These are phyloP conservation scores for Phasia obesa DNA, from an alignment of 2,888 invertebrate species.

Conservation along the genomic window DNA sequence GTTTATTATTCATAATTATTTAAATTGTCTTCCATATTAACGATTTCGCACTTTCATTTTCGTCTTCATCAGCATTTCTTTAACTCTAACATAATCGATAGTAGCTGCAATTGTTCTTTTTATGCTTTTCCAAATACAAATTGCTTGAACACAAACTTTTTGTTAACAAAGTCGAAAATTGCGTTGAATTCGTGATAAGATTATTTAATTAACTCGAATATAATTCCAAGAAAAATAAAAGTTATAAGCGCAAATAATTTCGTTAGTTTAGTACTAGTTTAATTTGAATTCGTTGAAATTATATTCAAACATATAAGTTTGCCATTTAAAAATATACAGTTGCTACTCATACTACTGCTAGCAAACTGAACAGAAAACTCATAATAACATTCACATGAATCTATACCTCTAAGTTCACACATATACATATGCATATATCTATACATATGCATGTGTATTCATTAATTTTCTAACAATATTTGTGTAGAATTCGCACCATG, in stretches of 20 bases:
- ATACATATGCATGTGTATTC: no score
- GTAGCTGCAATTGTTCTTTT: background rate
- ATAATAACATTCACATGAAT: no score
- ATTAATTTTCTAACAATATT: background rate
- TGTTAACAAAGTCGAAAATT: conserved; percentile 28
- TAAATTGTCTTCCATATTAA: no score
- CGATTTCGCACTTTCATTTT: no score
- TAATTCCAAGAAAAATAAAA: conserved; percentile 8
- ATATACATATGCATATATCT: background rate
- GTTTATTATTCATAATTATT: no score
- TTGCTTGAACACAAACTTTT: conserved; percentile 60
- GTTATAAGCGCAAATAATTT: conserved; percentile 57
- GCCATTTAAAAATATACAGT: background rate
- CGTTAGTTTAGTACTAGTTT: conserved; percentile 46
- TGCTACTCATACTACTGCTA: background rate
- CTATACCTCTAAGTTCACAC: no score
- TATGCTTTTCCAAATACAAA: conserved; percentile 35
- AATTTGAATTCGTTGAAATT: conserved; percentile 37
- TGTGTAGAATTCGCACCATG: background rate
- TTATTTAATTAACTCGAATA: conserved; percentile 63
- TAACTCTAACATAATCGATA: no score
- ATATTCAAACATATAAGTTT: conserved; percentile 4
- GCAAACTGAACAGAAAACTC: background rate
- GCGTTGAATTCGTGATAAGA: conserved; percentile 57
- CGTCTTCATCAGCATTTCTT: no score